Evolutionary conservation across 2,888 invertebrate genomes (phyloP).

Genomic region (Hypercompe scribonia): DNA sequence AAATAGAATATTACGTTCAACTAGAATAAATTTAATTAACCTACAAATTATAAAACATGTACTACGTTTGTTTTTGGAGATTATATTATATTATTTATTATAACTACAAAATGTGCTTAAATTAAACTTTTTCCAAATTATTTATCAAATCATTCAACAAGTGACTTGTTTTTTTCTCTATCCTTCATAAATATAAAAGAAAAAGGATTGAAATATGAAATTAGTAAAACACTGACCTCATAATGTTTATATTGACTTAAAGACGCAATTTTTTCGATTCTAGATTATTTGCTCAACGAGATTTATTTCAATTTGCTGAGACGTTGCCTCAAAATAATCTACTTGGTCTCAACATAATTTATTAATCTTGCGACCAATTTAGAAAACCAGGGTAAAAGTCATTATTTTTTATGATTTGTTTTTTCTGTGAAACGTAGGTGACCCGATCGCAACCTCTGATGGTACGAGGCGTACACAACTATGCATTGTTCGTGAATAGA

Average conservation of each 20-base stretch:
- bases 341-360: constrained; percentile 10
- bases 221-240: not conserved
- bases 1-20: not conserved
- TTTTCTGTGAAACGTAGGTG: constrained; percentile 22
- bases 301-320: constrained; percentile 35
- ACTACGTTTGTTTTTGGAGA: no score
- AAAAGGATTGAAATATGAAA: not conserved
- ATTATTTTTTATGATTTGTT: constrained; percentile 30
- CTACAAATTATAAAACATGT: not conserved
- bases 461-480: constrained; percentile 51
- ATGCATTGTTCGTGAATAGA: constrained; percentile 50
- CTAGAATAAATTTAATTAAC: not conserved
- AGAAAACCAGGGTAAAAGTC: constrained; percentile 16
- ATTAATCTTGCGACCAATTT: constrained; percentile 24
- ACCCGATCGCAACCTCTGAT: constrained; percentile 41
- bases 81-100: no score
- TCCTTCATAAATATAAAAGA: not conserved
- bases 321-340: constrained; percentile 15
- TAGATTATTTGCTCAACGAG: constrained; percentile 23
- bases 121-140: not conserved
- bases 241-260: constrained; percentile 33
- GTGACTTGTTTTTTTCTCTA: not conserved
- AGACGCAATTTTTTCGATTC: constrained; percentile 29
- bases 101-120: not conserved
- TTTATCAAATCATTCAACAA: not conserved